These are phyloP conservation scores for Apis cerana DNA, from an alignment of 1,140 invertebrate species.

Conservation along the genomic window DNA sequence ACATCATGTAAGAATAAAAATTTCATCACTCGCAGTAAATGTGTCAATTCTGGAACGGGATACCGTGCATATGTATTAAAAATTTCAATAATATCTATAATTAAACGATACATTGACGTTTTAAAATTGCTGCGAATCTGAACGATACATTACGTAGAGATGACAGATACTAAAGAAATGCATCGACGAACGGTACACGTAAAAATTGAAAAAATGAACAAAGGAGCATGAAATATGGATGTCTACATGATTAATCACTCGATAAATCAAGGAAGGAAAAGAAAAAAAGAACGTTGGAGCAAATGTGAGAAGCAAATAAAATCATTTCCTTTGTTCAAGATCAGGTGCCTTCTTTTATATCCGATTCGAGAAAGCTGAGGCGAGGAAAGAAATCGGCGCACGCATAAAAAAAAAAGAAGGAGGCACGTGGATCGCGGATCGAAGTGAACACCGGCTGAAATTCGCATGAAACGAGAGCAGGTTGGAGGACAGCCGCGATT, in stretches of 20 bases:
- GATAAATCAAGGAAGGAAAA: no score
- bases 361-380: background rate
- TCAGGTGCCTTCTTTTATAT: background rate
- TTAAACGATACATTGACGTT: background rate
- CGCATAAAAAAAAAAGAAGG: background rate
- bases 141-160: background rate
- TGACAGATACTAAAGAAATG: background rate
- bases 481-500: slow-evolving; percentile 61
- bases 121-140: background rate
- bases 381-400: background rate
- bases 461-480: slow-evolving; percentile 46
- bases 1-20: background rate
- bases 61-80: background rate
- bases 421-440: slow-evolving; percentile 24
- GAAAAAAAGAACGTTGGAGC: no score
- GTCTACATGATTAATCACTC: no score
- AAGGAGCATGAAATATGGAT: no score
- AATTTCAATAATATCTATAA: background rate
- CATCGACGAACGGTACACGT: background rate
- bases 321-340: background rate
- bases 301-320: background rate
- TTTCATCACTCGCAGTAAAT: no score
- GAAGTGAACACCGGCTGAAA: slow-evolving; percentile 33
- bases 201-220: background rate
- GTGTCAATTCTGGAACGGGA: background rate